Evolutionary conservation across 2,888 invertebrate genomes (phyloP), one percentile per base, ranked within the genome.

Genomic region (Parascotia fuliginaria): DNA sequence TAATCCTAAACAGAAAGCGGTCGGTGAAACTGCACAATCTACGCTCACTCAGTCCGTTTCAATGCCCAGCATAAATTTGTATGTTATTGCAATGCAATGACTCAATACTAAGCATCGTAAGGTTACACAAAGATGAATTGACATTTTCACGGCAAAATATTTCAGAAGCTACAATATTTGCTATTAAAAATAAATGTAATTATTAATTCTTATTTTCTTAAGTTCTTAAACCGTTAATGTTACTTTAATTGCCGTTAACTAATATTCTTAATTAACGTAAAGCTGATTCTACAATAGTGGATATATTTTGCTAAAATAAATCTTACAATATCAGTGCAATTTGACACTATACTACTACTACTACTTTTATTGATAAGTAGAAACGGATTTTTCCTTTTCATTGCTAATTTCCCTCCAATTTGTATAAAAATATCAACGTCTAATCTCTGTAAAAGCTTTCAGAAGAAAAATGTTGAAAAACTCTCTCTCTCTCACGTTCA

Each of bases 1-100:
- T 58, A 42, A 50, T 61, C 42, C 41, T 55, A 58, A 67, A 59
- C 58, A 66, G 80, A 81, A 79, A 81, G 81, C 66, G 69, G 77
- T 72, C 66, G 69, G 77, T 72, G 77, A 81, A 82, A 81, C 70
- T 65, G 40, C 60, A 62, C 12, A 19, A 12, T 14, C 42, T 24
- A 15, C 24, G n/a, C 9, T n/a, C 14, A 11, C 33, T 15, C 22
- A 32, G 13, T 7, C 14, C 22, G 14, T 24, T 22, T 32, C 15
- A 33, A 33, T 32, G 33, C 15, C 6, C 15, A 33, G 4, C 14
- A 9, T 33, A 33, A 13, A 33, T 15, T 15, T 9, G 7, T 33
- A 33, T 33, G 33, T 33, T 33, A 16, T 33, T 33, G 15, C 33
- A n/a, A 15, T 12, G n/a, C n/a, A n/a, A n/a, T 29, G 31, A 31